Evolutionary conservation across 2,888 invertebrate species (phyloP), one percentile per base, ranked within the genome.

Genomic region (Nymphalis polychloros): DNA sequence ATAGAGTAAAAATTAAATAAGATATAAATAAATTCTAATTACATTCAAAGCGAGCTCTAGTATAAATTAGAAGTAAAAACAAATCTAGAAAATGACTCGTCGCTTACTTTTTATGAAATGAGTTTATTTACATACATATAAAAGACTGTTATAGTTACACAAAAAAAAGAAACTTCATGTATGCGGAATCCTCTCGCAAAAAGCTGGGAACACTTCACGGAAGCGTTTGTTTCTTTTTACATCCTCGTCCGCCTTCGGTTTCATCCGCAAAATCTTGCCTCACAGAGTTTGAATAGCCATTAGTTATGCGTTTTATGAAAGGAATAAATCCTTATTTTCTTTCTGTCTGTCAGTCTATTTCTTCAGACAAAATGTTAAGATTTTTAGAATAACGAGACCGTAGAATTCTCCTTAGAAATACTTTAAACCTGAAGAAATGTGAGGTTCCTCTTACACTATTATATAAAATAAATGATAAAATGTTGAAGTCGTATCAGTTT

Each of bases 261-360:
- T 69, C 71, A 71, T 74, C 73, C 69, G 69, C 61, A 67, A 72
- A 57, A 72, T 67, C 72, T 72, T 72, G 74, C 70, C 70, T 66
- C 68, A 70, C 71, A 70, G 73, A 72, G 65, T 74, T 73, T 74
- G 74, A 74, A 74, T 74, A 70, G 74, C 70, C 73, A 73, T 74
- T 74, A 74, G 73, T 73, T 73, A 74, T 72, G 74, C 74, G 71
- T 72, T 74, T 71, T 71, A 72, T 74, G 74, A 73, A 74, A 74
- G 72, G 73, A 73, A 73, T 74, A 73, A 74, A 70, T 73, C 72
- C 73, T 74, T 73, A 73, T 73, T 74, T 71, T 72, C 73, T 69
- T 71, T 68, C 69, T 70, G 68, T 71, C 73, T 73, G 70, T 67
- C 74, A 70, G 74, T 73, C 68, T 74, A 73, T 73, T 74, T 69